A percentile compares a stretch with the other conserved stretches of the same genome.
phyloP scores from a whole-genome alignment of 2,888 invertebrate genomes.

The Pherbina coryleti region DNA sequence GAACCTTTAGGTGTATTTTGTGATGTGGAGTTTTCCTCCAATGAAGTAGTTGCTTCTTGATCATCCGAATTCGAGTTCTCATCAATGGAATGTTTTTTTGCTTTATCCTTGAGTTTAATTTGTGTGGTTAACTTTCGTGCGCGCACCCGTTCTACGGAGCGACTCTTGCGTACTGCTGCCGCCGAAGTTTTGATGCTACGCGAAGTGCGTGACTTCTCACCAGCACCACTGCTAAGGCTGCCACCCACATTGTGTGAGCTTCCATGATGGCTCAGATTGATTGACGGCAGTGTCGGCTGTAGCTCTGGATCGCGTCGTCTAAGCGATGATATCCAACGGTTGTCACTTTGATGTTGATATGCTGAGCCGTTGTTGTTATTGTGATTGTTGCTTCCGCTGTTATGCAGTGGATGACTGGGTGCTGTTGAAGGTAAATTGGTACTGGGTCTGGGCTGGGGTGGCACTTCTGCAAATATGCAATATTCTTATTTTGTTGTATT shows the following conservation, averaged over 20 bases:
- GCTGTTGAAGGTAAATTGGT: conserved; percentile 52
- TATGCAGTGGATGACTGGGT: conserved; percentile 44
- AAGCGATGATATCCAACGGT: conserved; percentile 78
- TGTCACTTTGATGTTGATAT: conserved; percentile 71
- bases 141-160: conserved; percentile 68
- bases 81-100: conserved; percentile 69
- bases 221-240: conserved; percentile 64
- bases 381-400: conserved; percentile 43
- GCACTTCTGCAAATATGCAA: conserved; percentile 65
- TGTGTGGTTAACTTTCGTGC: conserved; percentile 68
- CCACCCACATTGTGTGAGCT: conserved; percentile 70
- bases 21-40: conserved; percentile 68
- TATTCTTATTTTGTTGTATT: not conserved
- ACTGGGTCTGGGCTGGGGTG: conserved; percentile 67
- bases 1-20: conserved; percentile 67
- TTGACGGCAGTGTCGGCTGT: conserved; percentile 76
- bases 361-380: conserved; percentile 37
- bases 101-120: conserved; percentile 68
- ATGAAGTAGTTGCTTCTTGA: conserved; percentile 69
- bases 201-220: conserved; percentile 54
- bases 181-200: conserved; percentile 60
- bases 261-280: conserved; percentile 69
- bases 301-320: conserved; percentile 76
- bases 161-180: conserved; percentile 66
- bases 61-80: conserved; percentile 70